phyloP scores from a whole-genome alignment of 2,888 invertebrate species.

The Trichopria drosophilae region DNA sequence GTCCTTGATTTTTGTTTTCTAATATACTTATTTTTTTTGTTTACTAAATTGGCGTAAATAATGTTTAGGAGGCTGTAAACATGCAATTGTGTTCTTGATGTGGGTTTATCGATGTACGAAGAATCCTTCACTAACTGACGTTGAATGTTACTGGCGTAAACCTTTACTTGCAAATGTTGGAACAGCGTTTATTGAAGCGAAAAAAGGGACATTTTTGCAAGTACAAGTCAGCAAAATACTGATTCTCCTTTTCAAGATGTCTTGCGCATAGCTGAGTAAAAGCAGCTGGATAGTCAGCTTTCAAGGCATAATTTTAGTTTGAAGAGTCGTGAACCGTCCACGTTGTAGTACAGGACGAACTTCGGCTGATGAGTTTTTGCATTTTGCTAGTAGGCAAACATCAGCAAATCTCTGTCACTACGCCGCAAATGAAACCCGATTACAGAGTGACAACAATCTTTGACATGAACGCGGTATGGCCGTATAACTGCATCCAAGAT shows the following conservation, averaged over 20 bases:
- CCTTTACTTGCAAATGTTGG: slow-evolving; percentile 1
- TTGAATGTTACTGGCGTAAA: slow-evolving; percentile 16
- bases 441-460: not conserved
- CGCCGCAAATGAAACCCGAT: not conserved
- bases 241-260: too few relatives aligned
- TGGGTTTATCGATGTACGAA: slow-evolving; percentile 6
- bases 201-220: too few relatives aligned
- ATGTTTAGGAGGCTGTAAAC: slow-evolving; percentile 17
- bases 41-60: too few relatives aligned
- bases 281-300: too few relatives aligned
- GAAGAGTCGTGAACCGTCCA: too few relatives aligned
- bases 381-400: not conserved
- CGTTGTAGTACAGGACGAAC: too few relatives aligned
- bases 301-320: too few relatives aligned
- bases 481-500: slow-evolving; percentile 9
- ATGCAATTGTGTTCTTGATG: slow-evolving; percentile 13
- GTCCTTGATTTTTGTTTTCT: too few relatives aligned
- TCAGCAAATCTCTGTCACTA: not conserved
- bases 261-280: too few relatives aligned
- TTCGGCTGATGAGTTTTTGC: slow-evolving; percentile 2
- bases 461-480: slow-evolving; percentile 13
- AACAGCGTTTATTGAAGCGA: too few relatives aligned
- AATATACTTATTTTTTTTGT: too few relatives aligned
- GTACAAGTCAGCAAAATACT: too few relatives aligned
- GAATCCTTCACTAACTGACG: slow-evolving; percentile 7